Evolutionary conservation across 2,797 vertebrate genomes (phyloP).

Genomic region (Chromobotia macracanthus): DNA sequence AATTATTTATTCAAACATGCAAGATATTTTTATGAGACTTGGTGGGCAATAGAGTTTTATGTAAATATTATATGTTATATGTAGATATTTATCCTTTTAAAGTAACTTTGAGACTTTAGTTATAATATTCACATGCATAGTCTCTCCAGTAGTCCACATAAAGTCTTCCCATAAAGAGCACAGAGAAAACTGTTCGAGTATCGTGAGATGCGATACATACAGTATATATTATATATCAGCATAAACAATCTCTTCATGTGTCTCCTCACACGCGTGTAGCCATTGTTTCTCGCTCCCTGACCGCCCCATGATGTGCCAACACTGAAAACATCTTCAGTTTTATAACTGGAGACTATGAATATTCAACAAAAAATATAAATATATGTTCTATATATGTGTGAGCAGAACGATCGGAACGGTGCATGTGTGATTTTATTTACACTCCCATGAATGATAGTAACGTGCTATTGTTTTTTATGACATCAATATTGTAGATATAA

Average conservation of each 20-base stretch:
- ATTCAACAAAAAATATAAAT: conserved; percentile 22
- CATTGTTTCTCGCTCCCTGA: conserved; percentile 36
- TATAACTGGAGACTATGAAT: conserved; percentile 28
- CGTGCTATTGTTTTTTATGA: conserved; percentile 40
- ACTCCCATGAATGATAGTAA: neutral
- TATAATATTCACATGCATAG: neutral
- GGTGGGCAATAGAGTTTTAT: conserved; percentile 6
- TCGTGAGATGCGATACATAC: neutral
- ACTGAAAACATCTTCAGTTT: neutral
- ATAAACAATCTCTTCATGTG: neutral
- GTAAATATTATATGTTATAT: neutral
- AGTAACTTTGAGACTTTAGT: too few species aligned
- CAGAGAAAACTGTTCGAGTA: neutral
- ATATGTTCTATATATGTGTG: neutral
- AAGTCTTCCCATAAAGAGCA: conserved; percentile 9
- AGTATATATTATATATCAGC: neutral
- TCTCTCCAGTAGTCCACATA: neutral
- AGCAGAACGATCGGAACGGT: conserved; percentile 16
- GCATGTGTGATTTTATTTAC: conserved; percentile 1
- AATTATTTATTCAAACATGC: conserved; percentile 25
- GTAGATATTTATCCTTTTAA: too few species aligned
- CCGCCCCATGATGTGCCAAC: neutral
- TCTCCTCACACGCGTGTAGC: conserved; percentile 13
- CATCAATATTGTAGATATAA: conserved; percentile 57
- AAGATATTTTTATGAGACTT: conserved; percentile 38